phyloP scores from a whole-genome alignment of 2,888 invertebrate genomes.

The Hyppa rectilinea region DNA sequence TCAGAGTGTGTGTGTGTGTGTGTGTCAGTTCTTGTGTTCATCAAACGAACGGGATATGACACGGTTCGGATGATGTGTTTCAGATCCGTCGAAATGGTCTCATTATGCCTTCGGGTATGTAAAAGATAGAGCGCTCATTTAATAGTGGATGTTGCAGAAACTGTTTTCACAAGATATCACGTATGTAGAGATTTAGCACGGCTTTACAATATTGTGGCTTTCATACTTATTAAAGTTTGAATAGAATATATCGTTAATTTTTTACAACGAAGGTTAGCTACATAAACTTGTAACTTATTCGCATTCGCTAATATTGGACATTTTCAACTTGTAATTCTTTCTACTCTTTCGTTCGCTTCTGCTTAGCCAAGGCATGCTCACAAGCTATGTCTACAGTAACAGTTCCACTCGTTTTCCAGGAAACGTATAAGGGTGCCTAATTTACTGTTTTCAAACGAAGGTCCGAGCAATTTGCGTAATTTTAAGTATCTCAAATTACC shows the following conservation, averaged over 20 bases:
- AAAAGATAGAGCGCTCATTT: background rate
- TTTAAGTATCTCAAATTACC: constrained; percentile 53
- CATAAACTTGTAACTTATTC: background rate
- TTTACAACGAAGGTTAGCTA: background rate
- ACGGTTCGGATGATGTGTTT: constrained; percentile 20
- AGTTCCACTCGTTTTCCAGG: constrained; percentile 42
- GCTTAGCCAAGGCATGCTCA: background rate
- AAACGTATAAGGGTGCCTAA: constrained; percentile 47
- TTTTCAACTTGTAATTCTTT: background rate
- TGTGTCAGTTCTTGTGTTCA: constrained; percentile 19
- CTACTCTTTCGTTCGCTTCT: background rate
- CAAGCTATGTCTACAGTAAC: constrained; percentile 18
- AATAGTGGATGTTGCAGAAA: background rate
- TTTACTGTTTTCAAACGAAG: constrained; percentile 46
- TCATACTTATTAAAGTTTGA: background rate
- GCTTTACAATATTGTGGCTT: background rate
- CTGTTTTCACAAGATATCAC: background rate
- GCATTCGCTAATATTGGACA: too few relatives aligned
- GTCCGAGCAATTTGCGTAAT: constrained; percentile 52
- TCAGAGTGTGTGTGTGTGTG: constrained; percentile 1
- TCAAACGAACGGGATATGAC: constrained; percentile 54
- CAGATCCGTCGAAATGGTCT: constrained; percentile 22
- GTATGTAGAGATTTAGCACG: background rate
- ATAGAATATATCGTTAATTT: background rate
- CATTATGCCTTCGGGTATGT: constrained; percentile 4